These are phyloP conservation scores for Tetragonula clypearis DNA, from an alignment of 1,140 invertebrate genomes.

Conservation along the genomic window DNA sequence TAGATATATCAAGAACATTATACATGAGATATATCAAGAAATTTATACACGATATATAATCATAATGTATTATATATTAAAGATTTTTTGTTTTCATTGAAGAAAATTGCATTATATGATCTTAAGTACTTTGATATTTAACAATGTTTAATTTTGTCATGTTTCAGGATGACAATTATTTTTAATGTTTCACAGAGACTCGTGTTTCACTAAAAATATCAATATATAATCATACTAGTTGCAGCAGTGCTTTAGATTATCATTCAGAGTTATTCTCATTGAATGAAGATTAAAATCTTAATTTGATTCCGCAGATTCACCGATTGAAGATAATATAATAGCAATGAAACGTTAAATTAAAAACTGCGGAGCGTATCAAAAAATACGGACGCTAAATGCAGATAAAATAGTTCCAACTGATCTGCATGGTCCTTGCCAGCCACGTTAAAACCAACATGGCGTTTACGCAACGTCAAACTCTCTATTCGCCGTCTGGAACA, in stretches of 20 bases:
- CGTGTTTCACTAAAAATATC: neutral
- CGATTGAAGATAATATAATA: too few species aligned
- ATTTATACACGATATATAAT: neutral
- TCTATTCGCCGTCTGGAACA: slow-evolving; percentile 5
- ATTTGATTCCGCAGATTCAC: neutral
- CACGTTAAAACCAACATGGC: slow-evolving; percentile 7
- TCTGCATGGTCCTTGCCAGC: neutral
- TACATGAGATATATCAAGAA: too few species aligned
- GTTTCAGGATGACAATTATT: neutral
- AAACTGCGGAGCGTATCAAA: neutral
- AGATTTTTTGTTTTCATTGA: neutral
- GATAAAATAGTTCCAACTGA: neutral
- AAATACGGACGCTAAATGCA: neutral
- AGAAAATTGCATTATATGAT: neutral
- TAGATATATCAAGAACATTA: too few species aligned
- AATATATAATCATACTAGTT: neutral
- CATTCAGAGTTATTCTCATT: neutral
- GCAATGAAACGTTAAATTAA: too few species aligned
- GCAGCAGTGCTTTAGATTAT: neutral
- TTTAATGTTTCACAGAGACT: neutral
- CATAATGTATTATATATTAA: neutral
- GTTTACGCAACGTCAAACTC: slow-evolving; percentile 27
- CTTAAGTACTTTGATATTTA: neutral
- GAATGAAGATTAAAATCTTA: neutral
- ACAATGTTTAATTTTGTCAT: neutral